Evolutionary conservation across 2,888 invertebrate genomes (phyloP).

Genomic region (Sphinx pinastri): DNA sequence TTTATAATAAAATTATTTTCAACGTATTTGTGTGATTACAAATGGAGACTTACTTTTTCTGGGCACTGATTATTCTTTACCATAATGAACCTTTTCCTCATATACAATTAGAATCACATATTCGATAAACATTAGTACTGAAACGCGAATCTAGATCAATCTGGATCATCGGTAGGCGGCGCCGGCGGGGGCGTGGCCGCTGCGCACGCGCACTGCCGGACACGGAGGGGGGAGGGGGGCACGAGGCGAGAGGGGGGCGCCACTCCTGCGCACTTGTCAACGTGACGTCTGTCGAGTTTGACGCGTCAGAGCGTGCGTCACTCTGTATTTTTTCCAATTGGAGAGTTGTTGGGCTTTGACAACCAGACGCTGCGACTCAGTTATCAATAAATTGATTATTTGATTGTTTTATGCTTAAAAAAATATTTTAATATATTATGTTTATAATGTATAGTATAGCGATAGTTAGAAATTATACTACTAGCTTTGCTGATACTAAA

Average conservation of each 20-base stretch:
- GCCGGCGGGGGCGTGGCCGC: slow-evolving; percentile 64
- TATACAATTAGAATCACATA: neutral
- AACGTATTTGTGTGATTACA: neutral
- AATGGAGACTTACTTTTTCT: neutral
- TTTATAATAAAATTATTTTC: neutral
- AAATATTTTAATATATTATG: neutral
- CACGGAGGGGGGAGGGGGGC: slow-evolving; percentile 46
- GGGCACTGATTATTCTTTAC: neutral
- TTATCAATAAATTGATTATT: neutral
- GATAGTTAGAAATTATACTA: no score
- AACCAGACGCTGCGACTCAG: slow-evolving; percentile 2
- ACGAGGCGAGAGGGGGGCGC: slow-evolving; percentile 54
- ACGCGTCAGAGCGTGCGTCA: slow-evolving; percentile 46
- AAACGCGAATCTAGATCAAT: slow-evolving; percentile 71
- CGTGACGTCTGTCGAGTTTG: slow-evolving; percentile 58
- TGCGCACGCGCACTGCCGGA: slow-evolving; percentile 19
- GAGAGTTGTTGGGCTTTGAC: slow-evolving; percentile 24
- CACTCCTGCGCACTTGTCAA: slow-evolving; percentile 72
- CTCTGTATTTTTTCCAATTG: slow-evolving; percentile 44
- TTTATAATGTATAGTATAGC: no score
- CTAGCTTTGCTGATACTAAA: no score
- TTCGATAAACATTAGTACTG: slow-evolving; percentile 29
- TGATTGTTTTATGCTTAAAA: neutral
- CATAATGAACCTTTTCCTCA: neutral
- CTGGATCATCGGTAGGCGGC: slow-evolving; percentile 73